Conservation (phyloP, 23 tunicate genomes). For the Halocynthia roretzi region DNA sequence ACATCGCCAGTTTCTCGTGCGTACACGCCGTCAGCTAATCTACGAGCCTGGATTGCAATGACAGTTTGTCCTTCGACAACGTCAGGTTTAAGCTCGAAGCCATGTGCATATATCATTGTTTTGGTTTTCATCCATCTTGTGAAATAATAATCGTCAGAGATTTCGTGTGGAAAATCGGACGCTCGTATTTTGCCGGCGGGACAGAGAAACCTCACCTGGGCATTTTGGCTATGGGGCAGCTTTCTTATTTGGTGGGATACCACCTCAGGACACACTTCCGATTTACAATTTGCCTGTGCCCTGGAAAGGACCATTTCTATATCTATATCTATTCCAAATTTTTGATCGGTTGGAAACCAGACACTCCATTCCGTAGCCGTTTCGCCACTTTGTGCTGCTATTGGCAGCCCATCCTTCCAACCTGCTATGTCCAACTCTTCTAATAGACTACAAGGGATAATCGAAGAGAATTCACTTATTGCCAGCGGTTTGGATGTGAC, state of each 20-base stretch:
- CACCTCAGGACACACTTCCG: conserved; percentile 54
- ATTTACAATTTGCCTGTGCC: conserved; percentile 23
- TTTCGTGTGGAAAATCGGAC: conserved; percentile 52
- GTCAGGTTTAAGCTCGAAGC: not conserved
- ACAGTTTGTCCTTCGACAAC: not conserved
- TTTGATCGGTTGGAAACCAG: conserved; percentile 65
- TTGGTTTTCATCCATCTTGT: conserved; percentile 3
- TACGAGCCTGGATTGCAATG: conserved; percentile 10
- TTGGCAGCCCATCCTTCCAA: not conserved
- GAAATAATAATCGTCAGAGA: conserved; percentile 49
- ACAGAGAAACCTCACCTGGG: conserved; percentile 73
- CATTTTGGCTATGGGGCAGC: conserved; percentile 11
- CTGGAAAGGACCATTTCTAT: conserved; percentile 17
- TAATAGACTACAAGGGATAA: too few relatives aligned
- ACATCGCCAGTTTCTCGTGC: conserved; percentile 78
- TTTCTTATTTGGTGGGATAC: conserved; percentile 32
- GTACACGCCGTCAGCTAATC: not conserved
- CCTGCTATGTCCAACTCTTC: too few relatives aligned
- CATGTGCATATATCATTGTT: not conserved
- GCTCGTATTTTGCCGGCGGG: conserved; percentile 43
- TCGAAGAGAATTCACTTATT: too few relatives aligned
- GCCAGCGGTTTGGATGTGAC: not conserved
- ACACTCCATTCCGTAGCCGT: conserved; percentile 53
- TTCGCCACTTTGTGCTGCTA: not conserved
- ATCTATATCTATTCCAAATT: conserved; percentile 12